Conservation (phyloP, 2,797 vertebrate species). For the Smutsia temminckii region DNA sequence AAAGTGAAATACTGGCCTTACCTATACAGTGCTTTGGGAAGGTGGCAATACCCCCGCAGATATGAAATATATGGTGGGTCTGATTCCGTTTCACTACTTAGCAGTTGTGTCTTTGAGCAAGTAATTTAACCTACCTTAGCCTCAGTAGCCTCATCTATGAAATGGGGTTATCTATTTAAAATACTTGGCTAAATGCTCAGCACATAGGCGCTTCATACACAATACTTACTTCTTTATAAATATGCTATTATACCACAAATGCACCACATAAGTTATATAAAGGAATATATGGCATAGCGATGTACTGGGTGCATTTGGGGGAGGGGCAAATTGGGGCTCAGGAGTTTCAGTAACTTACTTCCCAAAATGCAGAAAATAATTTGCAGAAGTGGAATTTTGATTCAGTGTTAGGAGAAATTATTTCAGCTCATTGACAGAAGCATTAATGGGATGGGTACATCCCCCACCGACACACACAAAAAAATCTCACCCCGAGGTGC, state of each 20-base stretch:
- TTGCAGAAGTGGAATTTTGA: slow-evolving; percentile 29
- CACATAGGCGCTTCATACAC: not conserved
- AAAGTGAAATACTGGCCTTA: not conserved
- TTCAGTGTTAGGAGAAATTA: slow-evolving; percentile 19
- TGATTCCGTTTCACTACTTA: slow-evolving; percentile 8
- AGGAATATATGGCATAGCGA: not conserved
- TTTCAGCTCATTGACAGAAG: not conserved
- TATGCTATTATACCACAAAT: not conserved
- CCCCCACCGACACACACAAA: not conserved
- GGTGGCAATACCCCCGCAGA: not conserved
- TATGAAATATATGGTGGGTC: not conserved
- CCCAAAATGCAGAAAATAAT: slow-evolving; percentile 4
- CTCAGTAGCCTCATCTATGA: not conserved
- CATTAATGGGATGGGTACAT: not conserved
- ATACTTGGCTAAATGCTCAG: not conserved
- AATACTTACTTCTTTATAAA: not conserved
- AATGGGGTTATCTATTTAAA: slow-evolving; percentile 8
- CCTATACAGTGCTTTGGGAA: not conserved
- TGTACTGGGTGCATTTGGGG: not conserved
- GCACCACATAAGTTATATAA: not conserved
- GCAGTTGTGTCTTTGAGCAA: not conserved
- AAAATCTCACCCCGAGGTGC: not conserved
- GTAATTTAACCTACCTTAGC: not conserved
- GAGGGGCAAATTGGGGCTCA: not conserved
- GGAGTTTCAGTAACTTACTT: not conserved